Percentiles rank a stretch among this genome's conserved stretches.
These are phyloP conservation scores for Antheraea assamensis DNA, from an alignment of 2,888 invertebrate species.

Conservation along the genomic window DNA sequence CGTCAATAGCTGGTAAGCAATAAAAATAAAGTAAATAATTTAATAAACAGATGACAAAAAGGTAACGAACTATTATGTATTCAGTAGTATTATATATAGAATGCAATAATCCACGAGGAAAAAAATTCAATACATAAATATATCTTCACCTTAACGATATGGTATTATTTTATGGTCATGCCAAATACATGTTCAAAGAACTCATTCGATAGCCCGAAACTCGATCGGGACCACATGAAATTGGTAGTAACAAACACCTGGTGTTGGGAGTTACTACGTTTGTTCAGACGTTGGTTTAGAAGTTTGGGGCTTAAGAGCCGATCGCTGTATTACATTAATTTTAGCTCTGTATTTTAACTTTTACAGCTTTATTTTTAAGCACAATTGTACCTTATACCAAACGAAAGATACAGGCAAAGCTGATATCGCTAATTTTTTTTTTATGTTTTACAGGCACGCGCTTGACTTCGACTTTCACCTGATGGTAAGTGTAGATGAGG, in stretches of 20 bases:
- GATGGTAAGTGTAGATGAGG: too few relatives aligned
- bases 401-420: background rate
- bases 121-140: background rate
- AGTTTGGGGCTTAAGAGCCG: conserved; percentile 12
- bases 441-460: too few relatives aligned
- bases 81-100: background rate
- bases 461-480: too few relatives aligned
- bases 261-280: conserved; percentile 18
- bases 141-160: background rate
- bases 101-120: background rate
- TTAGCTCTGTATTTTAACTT: background rate
- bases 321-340: background rate
- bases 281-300: conserved; percentile 14
- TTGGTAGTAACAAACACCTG: conserved; percentile 21
- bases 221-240: conserved; percentile 19
- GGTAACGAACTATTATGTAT: too few relatives aligned
- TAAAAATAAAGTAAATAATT: too few relatives aligned
- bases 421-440: too few relatives aligned
- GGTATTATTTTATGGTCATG: background rate
- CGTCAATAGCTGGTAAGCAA: too few relatives aligned
- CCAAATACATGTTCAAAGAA: conserved; percentile 16
- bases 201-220: conserved; percentile 20
- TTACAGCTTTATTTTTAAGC: background rate
- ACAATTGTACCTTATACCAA: background rate
- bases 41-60: too few relatives aligned